These are phyloP conservation scores for Morpho achilles DNA, from an alignment of 2,888 invertebrate species.

Conservation along the genomic window DNA sequence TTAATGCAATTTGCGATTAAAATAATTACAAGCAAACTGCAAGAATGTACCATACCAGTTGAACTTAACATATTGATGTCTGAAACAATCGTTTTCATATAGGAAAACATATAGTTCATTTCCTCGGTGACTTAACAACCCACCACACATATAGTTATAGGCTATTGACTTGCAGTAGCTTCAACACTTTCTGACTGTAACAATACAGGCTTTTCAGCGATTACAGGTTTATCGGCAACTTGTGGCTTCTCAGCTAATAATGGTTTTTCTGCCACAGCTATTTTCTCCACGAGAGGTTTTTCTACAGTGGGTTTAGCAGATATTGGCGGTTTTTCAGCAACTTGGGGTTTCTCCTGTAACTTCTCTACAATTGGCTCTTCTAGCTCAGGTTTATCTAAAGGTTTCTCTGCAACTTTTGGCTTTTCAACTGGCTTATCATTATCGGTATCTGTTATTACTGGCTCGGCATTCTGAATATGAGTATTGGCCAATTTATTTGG, in stretches of 20 bases:
- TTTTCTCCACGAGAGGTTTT: conserved; percentile 33
- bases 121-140: conserved; percentile 42
- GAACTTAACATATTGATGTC: conserved; percentile 23
- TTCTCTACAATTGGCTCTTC: conserved; percentile 38
- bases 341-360: conserved; percentile 41
- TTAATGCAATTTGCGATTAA: conserved; percentile 19
- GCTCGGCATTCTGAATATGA: conserved; percentile 52
- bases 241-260: conserved; percentile 33
- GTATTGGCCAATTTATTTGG: conserved; percentile 53
- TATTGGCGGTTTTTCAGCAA: conserved; percentile 50
- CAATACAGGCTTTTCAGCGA: conserved; percentile 56
- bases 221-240: conserved; percentile 38
- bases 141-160: conserved; percentile 54
- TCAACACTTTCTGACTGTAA: conserved; percentile 55
- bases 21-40: conserved; percentile 21
- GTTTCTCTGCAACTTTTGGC: conserved; percentile 41
- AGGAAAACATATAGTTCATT: conserved; percentile 66
- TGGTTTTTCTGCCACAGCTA: conserved; percentile 41
- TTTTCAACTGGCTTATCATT: conserved; percentile 36
- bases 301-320: conserved; percentile 39
- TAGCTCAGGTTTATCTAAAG: conserved; percentile 31
- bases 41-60: conserved; percentile 11
- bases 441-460: conserved; percentile 20
- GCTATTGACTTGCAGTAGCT: conserved; percentile 66
- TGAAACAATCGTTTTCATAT: conserved; percentile 63